These are phyloP conservation scores for Hippopotamyrus pictus DNA, from an alignment of 2,797 vertebrate species.

Conservation along the genomic window DNA sequence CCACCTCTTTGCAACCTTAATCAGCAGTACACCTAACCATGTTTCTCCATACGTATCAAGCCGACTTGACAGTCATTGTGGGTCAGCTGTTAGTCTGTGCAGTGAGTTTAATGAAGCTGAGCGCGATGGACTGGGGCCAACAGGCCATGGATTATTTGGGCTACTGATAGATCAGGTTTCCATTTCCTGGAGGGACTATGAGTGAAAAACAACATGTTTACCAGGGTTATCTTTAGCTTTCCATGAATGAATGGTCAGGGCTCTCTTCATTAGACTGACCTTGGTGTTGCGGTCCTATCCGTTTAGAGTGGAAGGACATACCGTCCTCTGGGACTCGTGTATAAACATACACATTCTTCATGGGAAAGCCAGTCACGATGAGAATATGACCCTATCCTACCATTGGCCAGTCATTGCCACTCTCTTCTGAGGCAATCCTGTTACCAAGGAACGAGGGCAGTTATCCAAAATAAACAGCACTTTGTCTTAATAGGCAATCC, in stretches of 20 bases:
- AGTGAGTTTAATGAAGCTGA: background rate
- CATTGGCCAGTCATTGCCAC: background rate
- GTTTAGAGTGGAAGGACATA: background rate
- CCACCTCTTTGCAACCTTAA: background rate
- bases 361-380: background rate
- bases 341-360: background rate
- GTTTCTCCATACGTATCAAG: background rate
- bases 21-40: background rate
- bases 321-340: background rate
- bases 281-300: background rate
- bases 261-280: background rate
- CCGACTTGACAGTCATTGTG: background rate
- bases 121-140: background rate
- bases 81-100: background rate
- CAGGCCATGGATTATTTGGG: background rate
- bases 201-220: conserved; percentile 48
- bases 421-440: background rate
- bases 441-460: background rate
- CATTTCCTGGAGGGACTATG: background rate
- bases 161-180: conserved; percentile 1
- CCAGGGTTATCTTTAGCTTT: conserved; percentile 25
- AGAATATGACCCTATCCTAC: background rate
- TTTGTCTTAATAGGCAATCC: background rate
- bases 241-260: background rate
- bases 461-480: background rate